These are phyloP conservation scores for Anomalospiza imberbis DNA, from an alignment of 2,797 vertebrate species.

Conservation along the genomic window DNA sequence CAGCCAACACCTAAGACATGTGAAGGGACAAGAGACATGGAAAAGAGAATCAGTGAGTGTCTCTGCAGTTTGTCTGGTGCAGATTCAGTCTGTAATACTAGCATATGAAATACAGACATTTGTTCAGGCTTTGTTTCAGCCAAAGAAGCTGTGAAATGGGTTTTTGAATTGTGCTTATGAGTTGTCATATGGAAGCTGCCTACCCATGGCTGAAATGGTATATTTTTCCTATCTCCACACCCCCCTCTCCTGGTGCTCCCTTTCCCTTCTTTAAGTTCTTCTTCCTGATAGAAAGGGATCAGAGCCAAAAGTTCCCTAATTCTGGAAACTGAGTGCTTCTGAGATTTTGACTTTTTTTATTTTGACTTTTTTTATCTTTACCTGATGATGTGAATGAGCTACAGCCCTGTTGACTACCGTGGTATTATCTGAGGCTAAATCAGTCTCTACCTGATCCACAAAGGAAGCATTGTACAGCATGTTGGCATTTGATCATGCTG, in stretches of 20 bases:
- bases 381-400: slow-evolving; percentile 37
- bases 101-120: neutral
- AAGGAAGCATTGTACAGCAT: slow-evolving; percentile 33
- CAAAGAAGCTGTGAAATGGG: slow-evolving; percentile 2
- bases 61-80: neutral
- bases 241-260: neutral
- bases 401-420: neutral
- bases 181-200: neutral
- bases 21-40: neutral
- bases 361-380: slow-evolving; percentile 38
- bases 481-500: slow-evolving; percentile 49
- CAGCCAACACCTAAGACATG: neutral
- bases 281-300: neutral
- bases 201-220: neutral
- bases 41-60: neutral
- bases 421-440: neutral
- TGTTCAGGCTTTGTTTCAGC: neutral
- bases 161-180: neutral
- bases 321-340: neutral
- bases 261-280: slow-evolving; percentile 1
- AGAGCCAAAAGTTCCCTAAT: neutral
- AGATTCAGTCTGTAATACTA: neutral
- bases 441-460: slow-evolving; percentile 7
- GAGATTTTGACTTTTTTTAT: slow-evolving; percentile 28
- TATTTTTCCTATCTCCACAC: neutral